A percentile compares a stretch with the other conserved stretches of the same genome.
phyloP scores from a whole-genome alignment of 2,888 invertebrate genomes.

The Chrysolina americana region DNA sequence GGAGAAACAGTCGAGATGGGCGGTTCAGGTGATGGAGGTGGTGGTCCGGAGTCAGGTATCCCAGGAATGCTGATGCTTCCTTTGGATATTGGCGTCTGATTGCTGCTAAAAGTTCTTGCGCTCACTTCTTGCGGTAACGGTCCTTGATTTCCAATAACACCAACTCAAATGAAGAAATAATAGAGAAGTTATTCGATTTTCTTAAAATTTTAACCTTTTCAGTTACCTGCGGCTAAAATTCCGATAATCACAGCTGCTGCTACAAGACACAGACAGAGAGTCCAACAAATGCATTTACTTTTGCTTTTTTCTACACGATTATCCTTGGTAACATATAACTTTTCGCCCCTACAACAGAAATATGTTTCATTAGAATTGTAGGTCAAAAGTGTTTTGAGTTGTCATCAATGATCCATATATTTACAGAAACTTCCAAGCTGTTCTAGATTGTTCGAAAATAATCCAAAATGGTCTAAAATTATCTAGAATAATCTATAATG shows the following conservation, averaged over 20 bases:
- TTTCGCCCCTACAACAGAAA: constrained; percentile 80
- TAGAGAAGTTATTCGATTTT: neutral
- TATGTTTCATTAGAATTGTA: neutral
- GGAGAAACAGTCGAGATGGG: constrained; percentile 63
- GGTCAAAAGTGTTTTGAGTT: too few relatives aligned
- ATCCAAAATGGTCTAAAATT: too few relatives aligned
- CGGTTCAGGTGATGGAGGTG: constrained; percentile 62
- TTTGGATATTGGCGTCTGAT: constrained; percentile 69
- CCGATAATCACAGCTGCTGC: constrained; percentile 79
- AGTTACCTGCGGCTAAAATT: constrained; percentile 80
- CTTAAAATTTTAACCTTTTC: neutral
- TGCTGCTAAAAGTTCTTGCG: constrained; percentile 74
- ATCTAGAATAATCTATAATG: too few relatives aligned
- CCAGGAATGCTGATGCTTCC: constrained; percentile 66
- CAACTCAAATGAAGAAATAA: constrained; percentile 72
- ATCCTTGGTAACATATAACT: constrained; percentile 86
- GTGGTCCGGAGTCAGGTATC: constrained; percentile 29
- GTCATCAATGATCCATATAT: too few relatives aligned
- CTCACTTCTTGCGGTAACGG: constrained; percentile 75
- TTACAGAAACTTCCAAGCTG: too few relatives aligned
- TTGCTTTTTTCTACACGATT: constrained; percentile 80
- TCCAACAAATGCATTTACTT: constrained; percentile 79
- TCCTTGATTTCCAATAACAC: constrained; percentile 78
- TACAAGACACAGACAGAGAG: constrained; percentile 76
- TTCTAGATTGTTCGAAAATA: too few relatives aligned